phyloP scores from a whole-genome alignment of 2,888 invertebrate species.

The Diabrotica balteata region DNA sequence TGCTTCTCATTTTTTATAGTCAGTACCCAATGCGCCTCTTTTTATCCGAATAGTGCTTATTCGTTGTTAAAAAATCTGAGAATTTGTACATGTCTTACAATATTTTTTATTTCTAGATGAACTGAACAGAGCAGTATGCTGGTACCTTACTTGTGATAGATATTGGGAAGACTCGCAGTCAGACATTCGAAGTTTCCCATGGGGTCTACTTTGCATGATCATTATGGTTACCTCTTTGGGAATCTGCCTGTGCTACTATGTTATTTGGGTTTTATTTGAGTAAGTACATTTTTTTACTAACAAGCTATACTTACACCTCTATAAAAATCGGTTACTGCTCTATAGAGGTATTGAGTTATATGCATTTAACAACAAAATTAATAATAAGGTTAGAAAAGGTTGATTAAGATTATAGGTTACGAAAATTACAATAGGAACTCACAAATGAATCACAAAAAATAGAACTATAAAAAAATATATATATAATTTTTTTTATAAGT shows the following conservation, averaged over 20 bases:
- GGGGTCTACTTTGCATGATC: conserved; percentile 79
- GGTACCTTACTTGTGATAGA: conserved; percentile 90
- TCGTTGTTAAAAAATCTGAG: no score
- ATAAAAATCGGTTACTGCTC: conserved; percentile 27
- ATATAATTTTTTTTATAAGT: no score
- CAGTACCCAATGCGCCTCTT: no score
- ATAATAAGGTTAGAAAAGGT: no score
- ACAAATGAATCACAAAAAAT: no score
- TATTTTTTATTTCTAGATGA: conserved; percentile 68
- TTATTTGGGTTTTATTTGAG: conserved; percentile 93
- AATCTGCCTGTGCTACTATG: conserved; percentile 89
- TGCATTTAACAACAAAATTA: not conserved
- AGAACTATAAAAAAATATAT: no score
- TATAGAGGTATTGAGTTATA: not conserved
- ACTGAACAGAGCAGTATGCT: conserved; percentile 87
- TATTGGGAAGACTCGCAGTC: conserved; percentile 88
- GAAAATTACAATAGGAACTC: no score
- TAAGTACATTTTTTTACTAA: conserved; percentile 64
- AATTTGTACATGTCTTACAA: no score
- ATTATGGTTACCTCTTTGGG: conserved; percentile 83
- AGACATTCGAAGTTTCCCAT: conserved; percentile 79
- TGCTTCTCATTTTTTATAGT: no score
- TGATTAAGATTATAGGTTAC: no score
- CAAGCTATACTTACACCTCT: conserved; percentile 1
- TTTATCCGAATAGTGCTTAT: no score